phyloP scores from a whole-genome alignment of 2,888 invertebrate species.

The Apamea monoglypha region DNA sequence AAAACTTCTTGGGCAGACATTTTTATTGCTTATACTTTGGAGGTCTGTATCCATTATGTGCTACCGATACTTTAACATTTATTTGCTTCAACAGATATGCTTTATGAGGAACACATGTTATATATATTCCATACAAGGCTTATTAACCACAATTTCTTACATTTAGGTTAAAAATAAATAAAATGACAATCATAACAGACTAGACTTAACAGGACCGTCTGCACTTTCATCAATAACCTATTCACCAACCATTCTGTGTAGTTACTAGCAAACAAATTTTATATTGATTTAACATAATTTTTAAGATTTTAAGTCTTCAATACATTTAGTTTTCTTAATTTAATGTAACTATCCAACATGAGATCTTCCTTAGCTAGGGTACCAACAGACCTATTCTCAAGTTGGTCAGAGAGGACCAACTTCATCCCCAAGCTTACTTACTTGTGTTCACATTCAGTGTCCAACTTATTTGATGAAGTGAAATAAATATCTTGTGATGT shows the following conservation, averaged over 20 bases:
- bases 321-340: conserved; percentile 72
- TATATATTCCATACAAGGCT: conserved; percentile 74
- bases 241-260: conserved; percentile 65
- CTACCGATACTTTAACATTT: conserved; percentile 71
- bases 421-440: conserved; percentile 73
- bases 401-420: conserved; percentile 60
- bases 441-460: conserved; percentile 66
- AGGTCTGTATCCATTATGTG: conserved; percentile 71
- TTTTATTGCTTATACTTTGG: conserved; percentile 80
- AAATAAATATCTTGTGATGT: conserved; percentile 88
- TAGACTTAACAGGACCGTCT: conserved; percentile 83
- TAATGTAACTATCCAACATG: conserved; percentile 77
- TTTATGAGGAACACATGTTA: conserved; percentile 74
- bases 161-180: conserved; percentile 80
- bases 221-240: conserved; percentile 75
- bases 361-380: conserved; percentile 78
- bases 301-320: conserved; percentile 67
- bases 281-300: conserved; percentile 56
- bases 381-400: conserved; percentile 70
- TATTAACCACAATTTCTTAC: conserved; percentile 70
- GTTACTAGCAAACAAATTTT: conserved; percentile 64
- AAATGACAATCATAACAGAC: conserved; percentile 85
- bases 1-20: conserved; percentile 75
- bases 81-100: conserved; percentile 84
- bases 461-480: conserved; percentile 64